Base-by-base conservation (phyloP, 1,140 invertebrate genomes). In the Ostrea edulis region DNA sequence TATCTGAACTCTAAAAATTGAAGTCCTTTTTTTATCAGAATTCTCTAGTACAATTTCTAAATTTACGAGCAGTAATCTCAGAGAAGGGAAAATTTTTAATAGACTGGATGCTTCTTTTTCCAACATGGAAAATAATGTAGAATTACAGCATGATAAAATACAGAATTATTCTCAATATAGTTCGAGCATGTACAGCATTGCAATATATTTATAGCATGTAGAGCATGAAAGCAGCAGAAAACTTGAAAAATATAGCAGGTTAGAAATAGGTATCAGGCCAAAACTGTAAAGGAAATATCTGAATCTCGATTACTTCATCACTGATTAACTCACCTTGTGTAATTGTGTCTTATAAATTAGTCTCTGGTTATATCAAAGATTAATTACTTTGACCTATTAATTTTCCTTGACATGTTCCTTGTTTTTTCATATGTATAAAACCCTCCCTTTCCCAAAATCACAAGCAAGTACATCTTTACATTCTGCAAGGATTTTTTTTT, bases 271-370 rank as follows among this genome's bases (percentile, higher is more conserved):
- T 77, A 14, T 77, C 68, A 77, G 68, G 68, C 68, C 68, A 77
- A 77, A 77, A 77, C 68, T 77, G 68, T 35, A 77, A 22, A 35
- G 68, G 68, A 77, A 77, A 77, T 77, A 77, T 29, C 29, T 29
- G 2, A 25, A 29, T 11, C 29, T 77, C 12, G 22, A 9, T 44
- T 14, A 25, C 8, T 77, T 35, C 25, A 77, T 35, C 14, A 77
- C 35, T 44, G 55, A 29, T 35, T 29, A 77, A 77, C 68, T 77
- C 68, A 77, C 68, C 68, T 77, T 77, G 25, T 77, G 29, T 22
- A 11, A 35, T 35, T 29, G 29, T 77, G 68, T 77, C 29, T 29
- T 62, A 2, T 44, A 44, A 44, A 44, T 44, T 44, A 44, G 35
- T 44, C 35, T 44, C 35, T 44, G 5, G 35, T 44, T 44, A 44